Conservation (phyloP, 1,140 invertebrate genomes). For the Scaptodrosophila lebanonensis region DNA sequence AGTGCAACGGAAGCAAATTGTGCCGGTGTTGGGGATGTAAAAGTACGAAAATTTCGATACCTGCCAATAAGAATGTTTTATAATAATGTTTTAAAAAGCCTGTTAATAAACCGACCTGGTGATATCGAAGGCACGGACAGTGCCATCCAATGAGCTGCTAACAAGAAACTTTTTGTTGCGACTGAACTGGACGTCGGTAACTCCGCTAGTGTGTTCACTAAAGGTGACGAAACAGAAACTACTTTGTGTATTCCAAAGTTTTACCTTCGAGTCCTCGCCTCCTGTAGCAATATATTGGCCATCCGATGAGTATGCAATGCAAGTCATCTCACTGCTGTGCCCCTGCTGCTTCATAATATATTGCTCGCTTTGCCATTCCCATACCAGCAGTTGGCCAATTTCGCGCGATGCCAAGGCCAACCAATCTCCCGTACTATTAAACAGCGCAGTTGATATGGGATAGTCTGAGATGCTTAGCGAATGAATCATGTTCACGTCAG, state of each 20-base stretch:
- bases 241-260: slow-evolving; percentile 93
- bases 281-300: slow-evolving; percentile 94
- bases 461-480: slow-evolving; percentile 91
- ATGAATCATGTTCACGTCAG: slow-evolving; percentile 94
- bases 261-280: slow-evolving; percentile 96
- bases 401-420: slow-evolving; percentile 91
- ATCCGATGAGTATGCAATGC: slow-evolving; percentile 93
- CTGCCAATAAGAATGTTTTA: slow-evolving; percentile 29
- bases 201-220: slow-evolving; percentile 88
- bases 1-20: slow-evolving; percentile 96
- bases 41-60: slow-evolving; percentile 97
- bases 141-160: slow-evolving; percentile 95
- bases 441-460: slow-evolving; percentile 85
- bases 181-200: slow-evolving; percentile 91
- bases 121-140: slow-evolving; percentile 95
- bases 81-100: background rate
- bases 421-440: slow-evolving; percentile 96
- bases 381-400: slow-evolving; percentile 94
- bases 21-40: slow-evolving; percentile 91
- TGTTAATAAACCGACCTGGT: slow-evolving; percentile 80
- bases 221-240: slow-evolving; percentile 98
- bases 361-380: slow-evolving; percentile 99
- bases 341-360: slow-evolving; percentile 98
- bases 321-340: slow-evolving; percentile 92
- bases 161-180: slow-evolving; percentile 94